A percentile compares a stretch with the other conserved stretches of the same genome.
phyloP scores from a whole-genome alignment of 1,140 invertebrate species.

The Pachyrhynchus sulphureomaculatus region DNA sequence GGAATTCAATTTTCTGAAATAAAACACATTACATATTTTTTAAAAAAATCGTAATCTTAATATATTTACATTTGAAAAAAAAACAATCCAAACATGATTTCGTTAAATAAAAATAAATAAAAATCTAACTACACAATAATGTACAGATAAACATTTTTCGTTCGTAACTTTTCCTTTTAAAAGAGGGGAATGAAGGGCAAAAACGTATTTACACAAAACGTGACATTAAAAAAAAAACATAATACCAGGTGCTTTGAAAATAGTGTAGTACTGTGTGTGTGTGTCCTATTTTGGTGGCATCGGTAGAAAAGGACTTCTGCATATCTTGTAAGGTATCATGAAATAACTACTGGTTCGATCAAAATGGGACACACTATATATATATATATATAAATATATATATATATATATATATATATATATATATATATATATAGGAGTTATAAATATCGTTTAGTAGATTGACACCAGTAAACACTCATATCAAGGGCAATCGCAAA shows the following conservation, averaged over 20 bases:
- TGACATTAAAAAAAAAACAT: neutral
- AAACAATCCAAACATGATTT: constrained; percentile 14
- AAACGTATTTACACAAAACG: neutral
- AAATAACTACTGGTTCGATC: no score
- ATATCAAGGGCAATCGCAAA: no score
- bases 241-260: neutral
- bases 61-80: constrained; percentile 16
- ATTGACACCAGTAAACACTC: no score
- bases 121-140: constrained; percentile 5
- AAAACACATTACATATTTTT: no score
- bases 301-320: no score
- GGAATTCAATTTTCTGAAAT: no score
- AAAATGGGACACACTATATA: no score
- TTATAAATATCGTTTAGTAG: no score
- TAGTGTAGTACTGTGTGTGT: neutral
- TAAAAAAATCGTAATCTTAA: constrained; percentile 21
- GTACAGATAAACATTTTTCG: constrained; percentile 2
- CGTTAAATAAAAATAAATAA: constrained; percentile 14
- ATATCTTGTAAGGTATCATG: no score
- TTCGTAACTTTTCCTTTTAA: neutral
- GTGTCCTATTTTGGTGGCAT: neutral
- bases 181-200: neutral
- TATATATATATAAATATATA: no score
- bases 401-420: no score
- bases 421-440: no score